A percentile compares a stretch with the other conserved stretches of the same genome.
phyloP scores from a whole-genome alignment of 2,797 vertebrate genomes.

The Valencia hispanica region DNA sequence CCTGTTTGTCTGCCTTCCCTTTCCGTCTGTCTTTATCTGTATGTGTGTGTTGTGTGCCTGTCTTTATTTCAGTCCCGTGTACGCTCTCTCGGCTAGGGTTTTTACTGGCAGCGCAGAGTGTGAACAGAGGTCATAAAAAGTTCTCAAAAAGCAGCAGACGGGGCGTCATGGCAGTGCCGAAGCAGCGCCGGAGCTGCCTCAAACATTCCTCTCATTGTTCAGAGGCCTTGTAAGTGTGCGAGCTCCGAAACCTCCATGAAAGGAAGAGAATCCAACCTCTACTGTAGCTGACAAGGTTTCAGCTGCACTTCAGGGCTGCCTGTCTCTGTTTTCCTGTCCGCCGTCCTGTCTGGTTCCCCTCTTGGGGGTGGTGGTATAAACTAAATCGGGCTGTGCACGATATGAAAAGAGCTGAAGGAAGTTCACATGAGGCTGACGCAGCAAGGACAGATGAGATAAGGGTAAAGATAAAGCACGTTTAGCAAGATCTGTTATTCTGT shows the following conservation, averaged over 20 bases:
- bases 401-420: constrained; percentile 17
- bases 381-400: constrained; percentile 26
- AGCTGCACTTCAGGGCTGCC: constrained; percentile 41
- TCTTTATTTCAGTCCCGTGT: constrained; percentile 43
- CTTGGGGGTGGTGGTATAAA: constrained; percentile 18
- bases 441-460: constrained; percentile 39
- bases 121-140: constrained; percentile 75
- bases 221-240: constrained; percentile 76
- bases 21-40: constrained; percentile 18
- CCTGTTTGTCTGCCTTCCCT: constrained; percentile 50
- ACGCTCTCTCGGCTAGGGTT: constrained; percentile 22
- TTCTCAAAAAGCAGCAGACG: constrained; percentile 67
- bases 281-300: constrained; percentile 65
- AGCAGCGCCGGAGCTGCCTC: constrained; percentile 65
- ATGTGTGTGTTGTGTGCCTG: constrained; percentile 29
- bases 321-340: constrained; percentile 39
- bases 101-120: constrained; percentile 41
- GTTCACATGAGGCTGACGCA: constrained; percentile 28
- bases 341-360: constrained; percentile 38
- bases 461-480: constrained; percentile 25
- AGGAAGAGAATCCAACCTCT: constrained; percentile 78
- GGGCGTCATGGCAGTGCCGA: constrained; percentile 61
- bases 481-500: constrained; percentile 18
- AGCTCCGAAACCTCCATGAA: constrained; percentile 79
- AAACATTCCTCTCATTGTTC: constrained; percentile 87